phyloP scores from a whole-genome alignment of 2,888 invertebrate genomes.

The Petrophora chlorosata region DNA sequence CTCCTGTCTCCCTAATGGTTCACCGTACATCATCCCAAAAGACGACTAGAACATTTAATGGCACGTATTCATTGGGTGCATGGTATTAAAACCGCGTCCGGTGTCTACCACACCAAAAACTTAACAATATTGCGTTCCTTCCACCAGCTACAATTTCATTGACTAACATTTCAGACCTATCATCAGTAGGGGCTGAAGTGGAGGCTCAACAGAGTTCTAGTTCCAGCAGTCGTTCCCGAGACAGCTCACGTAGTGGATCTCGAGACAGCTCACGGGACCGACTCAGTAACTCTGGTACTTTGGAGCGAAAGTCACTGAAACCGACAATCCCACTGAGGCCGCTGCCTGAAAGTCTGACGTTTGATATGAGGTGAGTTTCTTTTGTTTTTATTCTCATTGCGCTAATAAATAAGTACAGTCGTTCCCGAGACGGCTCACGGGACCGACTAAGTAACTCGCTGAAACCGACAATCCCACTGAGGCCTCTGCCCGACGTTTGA shows the following conservation, averaged over 20 bases:
- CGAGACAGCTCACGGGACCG: conserved; percentile 77
- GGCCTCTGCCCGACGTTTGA: conserved; percentile 94
- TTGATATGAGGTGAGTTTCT: conserved; percentile 91
- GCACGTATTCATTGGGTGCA: too few relatives aligned
- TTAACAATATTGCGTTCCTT: too few relatives aligned
- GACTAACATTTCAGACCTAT: conserved; percentile 84
- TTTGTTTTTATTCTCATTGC: too few relatives aligned
- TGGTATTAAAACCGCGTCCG: too few relatives aligned
- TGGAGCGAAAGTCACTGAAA: conserved; percentile 59
- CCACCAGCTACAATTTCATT: neutral
- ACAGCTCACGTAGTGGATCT: conserved; percentile 76
- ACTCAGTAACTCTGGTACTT: conserved; percentile 73
- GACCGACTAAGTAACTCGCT: conserved; percentile 71
- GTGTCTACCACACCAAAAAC: too few relatives aligned
- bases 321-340: conserved; percentile 84
- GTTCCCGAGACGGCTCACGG: conserved; percentile 75
- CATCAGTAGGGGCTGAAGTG: conserved; percentile 89
- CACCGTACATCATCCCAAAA: too few relatives aligned
- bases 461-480: conserved; percentile 76
- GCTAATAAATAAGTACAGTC: too few relatives aligned
- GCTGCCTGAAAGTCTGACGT: conserved; percentile 92
- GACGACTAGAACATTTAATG: too few relatives aligned
- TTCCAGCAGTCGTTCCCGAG: conserved; percentile 64
- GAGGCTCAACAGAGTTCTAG: conserved; percentile 69
- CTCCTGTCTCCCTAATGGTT: too few relatives aligned